Evolutionary conservation across 2,797 vertebrate genomes (phyloP).

Genomic region (Tadarida brasiliensis): DNA sequence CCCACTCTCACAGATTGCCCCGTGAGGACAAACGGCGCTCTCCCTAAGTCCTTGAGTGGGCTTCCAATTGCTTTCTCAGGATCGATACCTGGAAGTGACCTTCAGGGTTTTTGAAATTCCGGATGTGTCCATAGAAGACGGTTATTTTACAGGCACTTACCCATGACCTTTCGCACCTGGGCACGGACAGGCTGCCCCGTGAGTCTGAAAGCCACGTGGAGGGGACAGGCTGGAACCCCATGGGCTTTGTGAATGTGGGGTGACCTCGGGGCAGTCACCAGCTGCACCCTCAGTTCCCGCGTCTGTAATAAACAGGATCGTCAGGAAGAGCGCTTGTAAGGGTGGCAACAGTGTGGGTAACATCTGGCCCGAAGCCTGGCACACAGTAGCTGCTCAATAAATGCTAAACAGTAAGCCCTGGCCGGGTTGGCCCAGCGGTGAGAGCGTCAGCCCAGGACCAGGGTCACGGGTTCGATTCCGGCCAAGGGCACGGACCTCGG

Average conservation of each 20-base stretch:
- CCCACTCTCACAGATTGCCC: not conserved
- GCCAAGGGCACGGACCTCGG: no score
- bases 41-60: not conserved
- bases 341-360: fast-evolving
- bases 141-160: fast-evolving
- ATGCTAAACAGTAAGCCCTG: no score
- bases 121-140: fast-evolving
- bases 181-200: fast-evolving
- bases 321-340: not conserved
- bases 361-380: fast-evolving
- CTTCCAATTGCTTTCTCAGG: fast-evolving
- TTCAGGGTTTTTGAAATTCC: not conserved
- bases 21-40: not conserved
- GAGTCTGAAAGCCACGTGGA: no score
- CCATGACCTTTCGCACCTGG: not conserved
- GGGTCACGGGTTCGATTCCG: no score
- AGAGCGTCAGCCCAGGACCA: no score
- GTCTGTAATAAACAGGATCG: fast-evolving
- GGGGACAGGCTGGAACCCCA: not conserved
- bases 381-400: no score
- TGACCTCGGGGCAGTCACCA: fast-evolving
- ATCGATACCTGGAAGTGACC: not conserved
- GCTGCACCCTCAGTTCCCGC: not conserved
- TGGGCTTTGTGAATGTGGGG: not conserved
- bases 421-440: no score